Base-by-base conservation (phyloP, 2,888 invertebrate genomes). In the Antheraea yamamai region DNA sequence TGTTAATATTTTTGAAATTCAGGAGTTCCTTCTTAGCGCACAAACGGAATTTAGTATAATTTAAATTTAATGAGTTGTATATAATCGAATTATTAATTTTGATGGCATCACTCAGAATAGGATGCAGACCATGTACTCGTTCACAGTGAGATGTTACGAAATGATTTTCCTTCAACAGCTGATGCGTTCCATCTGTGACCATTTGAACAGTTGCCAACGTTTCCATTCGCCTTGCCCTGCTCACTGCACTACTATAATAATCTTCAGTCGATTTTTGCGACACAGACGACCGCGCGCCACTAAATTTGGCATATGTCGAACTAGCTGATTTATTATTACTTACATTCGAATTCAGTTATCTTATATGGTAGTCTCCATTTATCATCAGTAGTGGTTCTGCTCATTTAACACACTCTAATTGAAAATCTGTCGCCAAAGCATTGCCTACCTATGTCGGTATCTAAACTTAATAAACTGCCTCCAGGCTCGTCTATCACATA, bases 151-250 rank as follows among this genome's bases (percentile, higher is more conserved):
- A 58, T 7, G 8, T 39, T 55, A 26, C 72, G 74, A 74, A 71
- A 81, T 79, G 80, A 81, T 78, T 80, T 75, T 74, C 77, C 76
- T 76, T 74, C 77, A 72, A 23, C 14, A 39, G 66, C 47, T 58
- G 64, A 71, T 70, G 64, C 66, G 8, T 23, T 35, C 58, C 76
- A 83, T 84, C 85, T 85, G 87, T 81, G 80, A 80, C 79, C 78
- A 78, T 85, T 91, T 93, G 93, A 93, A 91, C 85, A 78, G 84
- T 77, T 91, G 92, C 93, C 92, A 92, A 90, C 89, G 85, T 84
- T 83, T 88, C 86, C 85, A 87, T 82, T 83, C 83, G 82, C 71
- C 73, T 72, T 76, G 51, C 61, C 23, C 26, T 73, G 79, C 81
- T 79, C 80, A 83, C 84, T 78, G 81, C 80, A 82, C 82, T 85